A percentile compares a stretch with the other conserved stretches of the same genome.
phyloP scores from a whole-genome alignment of 2,888 invertebrate genomes.

The Melanophora roralis region DNA sequence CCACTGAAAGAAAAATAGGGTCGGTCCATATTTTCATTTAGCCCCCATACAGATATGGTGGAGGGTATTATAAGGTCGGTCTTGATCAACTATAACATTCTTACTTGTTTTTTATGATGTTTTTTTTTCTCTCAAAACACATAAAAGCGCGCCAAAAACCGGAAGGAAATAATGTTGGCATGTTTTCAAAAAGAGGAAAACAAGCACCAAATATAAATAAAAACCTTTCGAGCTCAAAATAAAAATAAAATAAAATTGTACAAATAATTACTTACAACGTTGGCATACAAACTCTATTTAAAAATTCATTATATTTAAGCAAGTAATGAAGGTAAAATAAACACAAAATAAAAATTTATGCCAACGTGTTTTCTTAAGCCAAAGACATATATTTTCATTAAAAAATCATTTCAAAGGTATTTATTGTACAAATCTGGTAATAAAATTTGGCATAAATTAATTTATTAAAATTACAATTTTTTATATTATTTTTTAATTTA shows the following conservation, averaged over 20 bases:
- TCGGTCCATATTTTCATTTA: too few relatives aligned
- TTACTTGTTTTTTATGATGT: constrained; percentile 15
- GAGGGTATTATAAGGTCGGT: too few relatives aligned
- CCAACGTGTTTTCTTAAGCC: too few relatives aligned
- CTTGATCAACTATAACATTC: too few relatives aligned
- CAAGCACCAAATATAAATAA: not conserved
- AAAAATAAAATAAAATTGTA: too few relatives aligned
- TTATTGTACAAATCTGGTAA: not conserved
- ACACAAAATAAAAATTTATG: not conserved
- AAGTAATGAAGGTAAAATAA: not conserved
- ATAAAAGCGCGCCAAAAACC: constrained; percentile 53
- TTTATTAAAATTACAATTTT: too few relatives aligned
- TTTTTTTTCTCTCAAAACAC: constrained; percentile 1
- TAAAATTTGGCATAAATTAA: not conserved
- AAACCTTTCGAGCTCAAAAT: too few relatives aligned
- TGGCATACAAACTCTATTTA: constrained; percentile 18
- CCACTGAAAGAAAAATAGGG: too few relatives aligned
- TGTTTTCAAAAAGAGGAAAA: constrained; percentile 39
- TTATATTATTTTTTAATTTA: too few relatives aligned
- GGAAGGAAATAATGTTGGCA: constrained; percentile 56
- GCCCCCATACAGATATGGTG: not conserved
- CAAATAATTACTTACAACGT: too few relatives aligned
- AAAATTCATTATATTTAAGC: constrained; percentile 8
- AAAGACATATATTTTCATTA: not conserved
- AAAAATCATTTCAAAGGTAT: not conserved